A percentile compares a stretch with the other conserved stretches of the same genome.
phyloP scores from a whole-genome alignment of 2,888 invertebrate species.

The Microctonus hyperodae region DNA sequence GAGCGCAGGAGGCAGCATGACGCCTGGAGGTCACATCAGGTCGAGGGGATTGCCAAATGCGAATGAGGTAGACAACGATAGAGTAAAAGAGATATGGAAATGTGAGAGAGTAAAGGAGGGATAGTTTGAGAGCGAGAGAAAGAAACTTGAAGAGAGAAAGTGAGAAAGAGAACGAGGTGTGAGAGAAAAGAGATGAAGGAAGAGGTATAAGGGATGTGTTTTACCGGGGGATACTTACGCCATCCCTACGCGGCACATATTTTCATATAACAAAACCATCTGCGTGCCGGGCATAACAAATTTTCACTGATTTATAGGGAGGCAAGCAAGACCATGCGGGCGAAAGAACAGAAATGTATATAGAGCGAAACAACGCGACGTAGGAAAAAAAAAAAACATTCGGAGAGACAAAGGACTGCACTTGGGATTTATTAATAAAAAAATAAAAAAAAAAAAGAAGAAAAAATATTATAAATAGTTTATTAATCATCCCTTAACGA shows the following conservation, averaged over 20 bases:
- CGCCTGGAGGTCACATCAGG: slow-evolving; percentile 53
- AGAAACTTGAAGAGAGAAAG: slow-evolving; percentile 42
- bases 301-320: slow-evolving; percentile 63
- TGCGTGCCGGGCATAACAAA: slow-evolving; percentile 64
- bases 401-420: slow-evolving; percentile 25
- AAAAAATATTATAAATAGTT: slow-evolving; percentile 20
- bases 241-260: slow-evolving; percentile 62
- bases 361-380: slow-evolving; percentile 14
- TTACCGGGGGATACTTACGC: slow-evolving; percentile 62
- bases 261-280: slow-evolving; percentile 65
- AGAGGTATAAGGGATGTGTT: slow-evolving; percentile 61
- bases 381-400: slow-evolving; percentile 32
- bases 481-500: slow-evolving; percentile 12
- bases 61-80: background rate
- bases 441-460: slow-evolving; percentile 22
- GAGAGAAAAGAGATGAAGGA: slow-evolving; percentile 41
- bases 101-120: background rate
- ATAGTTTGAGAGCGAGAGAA: slow-evolving; percentile 35
- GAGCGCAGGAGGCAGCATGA: slow-evolving; percentile 58
- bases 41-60: slow-evolving; percentile 37
- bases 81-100: background rate
- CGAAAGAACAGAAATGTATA: slow-evolving; percentile 35
- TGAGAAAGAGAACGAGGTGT: slow-evolving; percentile 36
- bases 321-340: slow-evolving; percentile 41
- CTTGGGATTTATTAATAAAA: slow-evolving; percentile 22